Base-by-base conservation (phyloP, 2,888 invertebrate species). In the Scrobipalpa costella region DNA sequence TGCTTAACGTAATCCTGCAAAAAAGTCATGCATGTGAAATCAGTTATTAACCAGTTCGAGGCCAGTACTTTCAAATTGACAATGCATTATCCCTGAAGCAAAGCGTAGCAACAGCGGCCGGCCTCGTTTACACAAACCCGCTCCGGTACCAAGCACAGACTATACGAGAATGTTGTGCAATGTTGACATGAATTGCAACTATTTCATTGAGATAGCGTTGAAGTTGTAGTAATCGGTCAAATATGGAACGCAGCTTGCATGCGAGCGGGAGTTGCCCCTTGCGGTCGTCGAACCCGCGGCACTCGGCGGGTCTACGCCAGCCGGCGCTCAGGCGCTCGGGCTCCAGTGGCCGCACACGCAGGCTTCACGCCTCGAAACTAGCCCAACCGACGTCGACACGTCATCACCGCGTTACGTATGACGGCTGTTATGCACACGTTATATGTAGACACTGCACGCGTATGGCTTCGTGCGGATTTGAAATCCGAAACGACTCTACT, bases 281-380 rank as follows among this genome's bases (percentile, higher is more conserved):
- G 71, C 87, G 88, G 89, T 84, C 88, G 72, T 76, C 84, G 89
- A 88, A 81, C 86, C 80, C 74, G 55, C 55, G 58, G 69, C 70
- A 69, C 68, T 67, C 80, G 73, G 55, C 34, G 58, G 69, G 70
- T 70, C 68, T 67, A 64, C 69, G 64, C 13, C 44, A 65, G 71
- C 73, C 73, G 72, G 71, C 72, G 2, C 71, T 71, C 71, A 68
- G 72, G 65, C 13, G 64, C 27, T 27, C 27, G 27, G 27, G 27
- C 27, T 27, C 2, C 27, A 5, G 27, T 27, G 27, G 27, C 71
- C 72, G 71, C 72, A 47, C 57, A 57, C 62, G 64, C 64, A 61
- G 72, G 67, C 68, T 69, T 72, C 71, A 69, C 72, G 72, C 73
- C 71, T 74, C 75, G 71, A 71, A 74, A 69, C 64, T 64, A 63